A percentile compares a stretch with the other conserved stretches of the same genome.
Conservation (phyloP, 2,888 invertebrate genomes). For the Galeruca laticollis region DNA sequence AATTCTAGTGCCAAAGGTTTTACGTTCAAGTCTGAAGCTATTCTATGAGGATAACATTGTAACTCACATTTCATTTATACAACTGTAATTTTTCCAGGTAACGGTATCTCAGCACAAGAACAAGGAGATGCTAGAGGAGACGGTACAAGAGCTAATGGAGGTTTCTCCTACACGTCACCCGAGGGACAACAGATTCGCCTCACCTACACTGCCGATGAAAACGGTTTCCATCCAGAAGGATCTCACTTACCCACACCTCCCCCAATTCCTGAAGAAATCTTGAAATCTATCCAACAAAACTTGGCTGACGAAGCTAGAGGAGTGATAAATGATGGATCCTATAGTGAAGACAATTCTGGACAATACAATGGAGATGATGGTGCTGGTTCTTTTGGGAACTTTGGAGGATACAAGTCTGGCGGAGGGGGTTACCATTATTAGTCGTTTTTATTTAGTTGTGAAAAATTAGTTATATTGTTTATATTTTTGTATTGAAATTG, state of each 20-base stretch:
- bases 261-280: constrained; percentile 72
- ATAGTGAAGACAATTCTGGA: constrained; percentile 40
- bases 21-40: no score
- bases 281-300: constrained; percentile 60
- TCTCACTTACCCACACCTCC: constrained; percentile 72
- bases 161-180: constrained; percentile 59
- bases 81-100: constrained; percentile 51
- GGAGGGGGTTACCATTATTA: constrained; percentile 21
- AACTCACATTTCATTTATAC: no score
- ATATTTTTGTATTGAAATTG: no score
- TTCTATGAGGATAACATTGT: no score
- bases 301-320: constrained; percentile 55
- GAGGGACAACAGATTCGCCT: constrained; percentile 56
- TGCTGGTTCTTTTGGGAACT: constrained; percentile 18
- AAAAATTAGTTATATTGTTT: no score
- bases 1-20: no score
- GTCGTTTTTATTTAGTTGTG: background rate
- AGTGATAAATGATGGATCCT: constrained; percentile 52
- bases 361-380: constrained; percentile 39
- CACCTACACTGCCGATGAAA: constrained; percentile 70
- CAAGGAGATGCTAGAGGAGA: constrained; percentile 52
- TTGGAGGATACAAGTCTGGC: background rate
- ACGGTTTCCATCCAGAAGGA: constrained; percentile 71
- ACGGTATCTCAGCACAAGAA: constrained; percentile 68
- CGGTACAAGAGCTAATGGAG: constrained; percentile 55